Conservation (phyloP, 2,113 vertebrate genomes). For the Turdus rufiventris region DNA sequence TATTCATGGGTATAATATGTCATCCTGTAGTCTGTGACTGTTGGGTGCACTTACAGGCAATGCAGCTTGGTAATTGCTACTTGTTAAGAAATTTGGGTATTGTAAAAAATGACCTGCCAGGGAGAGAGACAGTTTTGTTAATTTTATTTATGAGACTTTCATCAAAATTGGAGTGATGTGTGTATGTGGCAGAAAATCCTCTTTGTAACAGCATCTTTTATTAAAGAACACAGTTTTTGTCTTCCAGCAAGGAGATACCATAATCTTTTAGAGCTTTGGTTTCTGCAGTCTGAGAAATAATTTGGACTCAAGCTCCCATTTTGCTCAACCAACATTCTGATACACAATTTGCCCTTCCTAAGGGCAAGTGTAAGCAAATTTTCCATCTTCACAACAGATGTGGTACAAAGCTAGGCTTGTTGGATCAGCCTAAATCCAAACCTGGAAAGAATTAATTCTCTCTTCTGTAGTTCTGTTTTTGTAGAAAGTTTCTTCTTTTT, state of each 20-base stretch:
- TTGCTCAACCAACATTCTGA: background rate
- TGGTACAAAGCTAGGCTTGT: background rate
- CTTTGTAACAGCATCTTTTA: background rate
- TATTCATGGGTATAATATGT: constrained; percentile 57
- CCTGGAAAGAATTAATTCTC: constrained; percentile 8
- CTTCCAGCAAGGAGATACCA: background rate
- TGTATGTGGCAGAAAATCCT: background rate
- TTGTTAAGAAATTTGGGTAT: constrained; percentile 50
- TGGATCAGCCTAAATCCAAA: background rate
- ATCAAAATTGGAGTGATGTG: background rate
- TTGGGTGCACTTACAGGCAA: constrained; percentile 42
- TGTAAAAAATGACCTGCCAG: constrained; percentile 32
- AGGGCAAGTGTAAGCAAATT: background rate
- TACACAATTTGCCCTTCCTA: background rate
- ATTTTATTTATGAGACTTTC: constrained; percentile 46
- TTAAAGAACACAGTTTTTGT: background rate
- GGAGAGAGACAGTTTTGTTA: constrained; percentile 30
- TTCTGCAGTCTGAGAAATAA: background rate
- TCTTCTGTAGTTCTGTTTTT: background rate
- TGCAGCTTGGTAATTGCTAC: constrained; percentile 35
- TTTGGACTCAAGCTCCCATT: background rate
- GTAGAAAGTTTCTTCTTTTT: background rate
- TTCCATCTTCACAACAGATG: background rate
- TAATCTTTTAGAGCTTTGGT: background rate
- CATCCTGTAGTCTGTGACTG: constrained; percentile 45